These are phyloP conservation scores for Spongilla lacustris DNA, from an alignment of 37 sponge, comb jelly and placozoan genomes.

Conservation along the genomic window DNA sequence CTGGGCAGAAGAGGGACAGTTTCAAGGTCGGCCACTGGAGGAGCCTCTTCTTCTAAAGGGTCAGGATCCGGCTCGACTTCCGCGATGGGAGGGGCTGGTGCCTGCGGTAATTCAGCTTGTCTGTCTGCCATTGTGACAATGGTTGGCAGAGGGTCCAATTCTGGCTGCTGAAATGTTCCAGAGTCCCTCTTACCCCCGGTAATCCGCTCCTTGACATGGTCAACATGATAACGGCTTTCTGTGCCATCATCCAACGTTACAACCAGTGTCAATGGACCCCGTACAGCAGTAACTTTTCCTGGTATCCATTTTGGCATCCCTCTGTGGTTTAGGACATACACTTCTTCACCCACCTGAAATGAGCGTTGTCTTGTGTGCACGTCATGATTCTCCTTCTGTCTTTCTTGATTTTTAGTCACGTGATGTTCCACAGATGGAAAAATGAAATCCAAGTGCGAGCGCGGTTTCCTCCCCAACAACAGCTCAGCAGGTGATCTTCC, in stretches of 20 bases:
- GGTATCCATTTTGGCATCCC: neutral
- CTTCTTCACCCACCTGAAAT: neutral
- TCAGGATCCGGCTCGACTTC: neutral
- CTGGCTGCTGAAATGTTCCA: neutral
- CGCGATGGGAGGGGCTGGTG: no score
- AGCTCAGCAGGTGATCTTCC: conserved; percentile 14
- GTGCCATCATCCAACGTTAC: neutral
- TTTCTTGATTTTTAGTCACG: no score
- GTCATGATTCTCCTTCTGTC: no score
- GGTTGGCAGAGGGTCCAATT: neutral
- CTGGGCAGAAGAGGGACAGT: neutral
- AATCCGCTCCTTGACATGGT: neutral
- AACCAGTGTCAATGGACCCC: neutral
- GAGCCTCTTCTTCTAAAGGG: neutral
- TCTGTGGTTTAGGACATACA: neutral
- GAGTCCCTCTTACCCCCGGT: neutral
- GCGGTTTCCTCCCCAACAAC: no score
- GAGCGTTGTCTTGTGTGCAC: no score
- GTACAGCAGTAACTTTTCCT: neutral
- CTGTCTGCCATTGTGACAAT: neutral
- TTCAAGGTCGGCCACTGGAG: neutral
- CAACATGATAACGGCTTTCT: neutral
- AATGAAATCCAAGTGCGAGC: no score
- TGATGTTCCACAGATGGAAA: no score
- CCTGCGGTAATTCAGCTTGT: neutral